These are phyloP conservation scores for Protophormia terraenovae DNA, from an alignment of 2,888 invertebrate species.

Conservation along the genomic window DNA sequence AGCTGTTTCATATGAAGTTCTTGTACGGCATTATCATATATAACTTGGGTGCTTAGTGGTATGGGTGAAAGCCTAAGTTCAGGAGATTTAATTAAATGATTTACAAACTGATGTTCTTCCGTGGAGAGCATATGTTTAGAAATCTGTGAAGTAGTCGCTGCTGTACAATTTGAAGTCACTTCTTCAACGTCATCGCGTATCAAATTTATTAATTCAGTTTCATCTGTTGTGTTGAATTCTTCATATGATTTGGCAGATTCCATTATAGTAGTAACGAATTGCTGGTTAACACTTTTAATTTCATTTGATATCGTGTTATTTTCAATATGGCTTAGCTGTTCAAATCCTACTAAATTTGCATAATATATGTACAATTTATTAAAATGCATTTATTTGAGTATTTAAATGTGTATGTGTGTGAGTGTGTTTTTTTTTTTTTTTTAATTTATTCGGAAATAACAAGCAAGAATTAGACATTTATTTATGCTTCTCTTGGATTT, in stretches of 20 bases:
- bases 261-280: constrained; percentile 1
- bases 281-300: background rate
- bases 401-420: background rate
- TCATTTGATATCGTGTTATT: background rate
- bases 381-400: background rate
- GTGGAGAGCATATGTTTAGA: background rate
- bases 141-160: background rate
- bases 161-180: background rate
- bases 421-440: no score
- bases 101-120: constrained; percentile 63
- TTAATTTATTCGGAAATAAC: no score
- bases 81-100: constrained; percentile 71
- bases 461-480: no score
- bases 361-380: background rate
- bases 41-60: constrained; percentile 61
- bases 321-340: background rate
- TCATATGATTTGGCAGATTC: constrained; percentile 53
- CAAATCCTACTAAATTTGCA: constrained; percentile 6
- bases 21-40: constrained; percentile 69
- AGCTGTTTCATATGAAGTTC: constrained; percentile 51
- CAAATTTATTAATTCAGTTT: constrained; percentile 70
- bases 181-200: background rate
- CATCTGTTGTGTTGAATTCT: constrained; percentile 66
- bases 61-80: constrained; percentile 69
- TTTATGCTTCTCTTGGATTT: no score